These are phyloP conservation scores for Chirona hameri DNA, from an alignment of 2,888 invertebrate genomes.

Conservation along the genomic window DNA sequence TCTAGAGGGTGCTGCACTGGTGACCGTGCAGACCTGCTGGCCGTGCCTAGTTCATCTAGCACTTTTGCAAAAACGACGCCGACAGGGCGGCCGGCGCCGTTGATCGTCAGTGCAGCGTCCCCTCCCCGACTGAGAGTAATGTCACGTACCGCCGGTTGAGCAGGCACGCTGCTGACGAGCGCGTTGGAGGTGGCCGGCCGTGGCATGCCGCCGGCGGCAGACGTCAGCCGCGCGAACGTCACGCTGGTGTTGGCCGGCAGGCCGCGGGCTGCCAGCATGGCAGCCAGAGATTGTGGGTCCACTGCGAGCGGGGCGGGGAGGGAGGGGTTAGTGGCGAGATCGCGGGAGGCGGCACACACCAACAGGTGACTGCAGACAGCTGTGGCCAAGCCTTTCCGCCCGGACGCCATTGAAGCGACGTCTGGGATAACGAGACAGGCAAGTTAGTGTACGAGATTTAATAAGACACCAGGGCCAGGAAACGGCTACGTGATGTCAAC, in stretches of 20 bases:
- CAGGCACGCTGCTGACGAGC: background rate
- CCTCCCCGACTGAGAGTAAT: too few relatives aligned
- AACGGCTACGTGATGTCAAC: background rate
- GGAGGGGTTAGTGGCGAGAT: background rate
- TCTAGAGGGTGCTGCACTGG: conserved; percentile 10
- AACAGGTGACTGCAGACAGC: background rate
- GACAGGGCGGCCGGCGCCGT: background rate
- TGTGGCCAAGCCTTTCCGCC: background rate
- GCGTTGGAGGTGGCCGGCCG: conserved; percentile 5
- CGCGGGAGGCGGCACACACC: background rate
- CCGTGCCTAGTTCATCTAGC: background rate
- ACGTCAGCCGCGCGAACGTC: conserved; percentile 7
- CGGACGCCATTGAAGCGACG: background rate
- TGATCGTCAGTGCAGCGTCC: background rate
- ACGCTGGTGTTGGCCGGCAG: conserved; percentile 23
- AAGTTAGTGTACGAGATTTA: background rate
- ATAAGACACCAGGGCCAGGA: background rate
- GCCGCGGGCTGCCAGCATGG: conserved; percentile 11
- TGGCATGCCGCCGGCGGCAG: background rate
- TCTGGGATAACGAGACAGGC: background rate
- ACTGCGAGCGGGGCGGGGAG: background rate
- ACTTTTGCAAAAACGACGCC: background rate
- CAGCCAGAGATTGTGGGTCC: conserved; percentile 24
- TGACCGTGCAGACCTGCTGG: conserved; percentile 2
- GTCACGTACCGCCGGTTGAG: conserved; percentile 1